These are phyloP conservation scores for Goniozus legneri DNA, from an alignment of 1,140 invertebrate species.

Conservation along the genomic window DNA sequence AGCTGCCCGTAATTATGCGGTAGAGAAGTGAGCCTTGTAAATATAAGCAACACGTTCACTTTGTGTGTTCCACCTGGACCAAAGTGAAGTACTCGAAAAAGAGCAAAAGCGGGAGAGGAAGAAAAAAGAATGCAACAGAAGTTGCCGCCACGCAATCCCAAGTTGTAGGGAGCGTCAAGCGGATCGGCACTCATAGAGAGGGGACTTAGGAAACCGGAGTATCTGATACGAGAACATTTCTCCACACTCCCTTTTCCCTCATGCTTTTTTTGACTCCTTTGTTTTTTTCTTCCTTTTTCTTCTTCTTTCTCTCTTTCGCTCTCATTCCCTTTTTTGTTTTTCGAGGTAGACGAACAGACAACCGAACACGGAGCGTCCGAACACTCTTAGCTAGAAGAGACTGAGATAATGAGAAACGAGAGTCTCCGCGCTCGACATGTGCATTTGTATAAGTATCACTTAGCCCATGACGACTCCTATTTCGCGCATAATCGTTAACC, in stretches of 20 bases:
- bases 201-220: constrained; percentile 15
- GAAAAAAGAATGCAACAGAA: constrained; percentile 19
- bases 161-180: constrained; percentile 12
- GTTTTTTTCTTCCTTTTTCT: constrained; percentile 9
- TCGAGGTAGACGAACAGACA: constrained; percentile 18
- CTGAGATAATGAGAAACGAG: constrained; percentile 25
- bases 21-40: too few relatives aligned
- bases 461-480: constrained; percentile 1
- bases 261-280: constrained; percentile 9
- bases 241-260: not conserved
- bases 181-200: constrained; percentile 17
- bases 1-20: not conserved
- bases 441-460: constrained; percentile 18
- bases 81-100: not conserved
- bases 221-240: constrained; percentile 18
- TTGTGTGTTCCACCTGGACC: constrained; percentile 1
- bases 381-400: constrained; percentile 15
- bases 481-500: not conserved
- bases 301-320: not conserved
- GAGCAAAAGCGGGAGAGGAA: not conserved
- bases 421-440: constrained; percentile 13
- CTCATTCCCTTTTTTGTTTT: constrained; percentile 15
- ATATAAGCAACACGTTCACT: not conserved
- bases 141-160: constrained; percentile 9
- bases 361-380: constrained; percentile 22